Evolutionary conservation across 2,797 vertebrate species (phyloP).

Genomic region (Myotis planiceps): DNA sequence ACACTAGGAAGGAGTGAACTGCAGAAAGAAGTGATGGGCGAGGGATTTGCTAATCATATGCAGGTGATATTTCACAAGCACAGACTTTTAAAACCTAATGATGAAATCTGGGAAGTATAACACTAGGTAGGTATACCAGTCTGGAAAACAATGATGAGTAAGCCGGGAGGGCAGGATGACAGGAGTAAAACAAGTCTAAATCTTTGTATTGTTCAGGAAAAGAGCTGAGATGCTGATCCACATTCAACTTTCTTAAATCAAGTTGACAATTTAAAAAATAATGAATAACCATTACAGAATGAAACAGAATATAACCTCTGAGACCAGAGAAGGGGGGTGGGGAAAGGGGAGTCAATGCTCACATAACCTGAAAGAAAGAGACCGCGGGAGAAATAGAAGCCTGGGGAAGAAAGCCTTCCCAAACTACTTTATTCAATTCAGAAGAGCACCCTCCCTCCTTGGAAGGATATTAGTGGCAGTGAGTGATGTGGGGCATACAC

Average conservation of each 20-base stretch:
- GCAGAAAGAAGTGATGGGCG: neutral
- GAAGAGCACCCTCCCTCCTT: neutral
- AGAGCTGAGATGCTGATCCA: neutral
- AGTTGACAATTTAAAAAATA: constrained; percentile 12
- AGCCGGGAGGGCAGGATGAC: neutral
- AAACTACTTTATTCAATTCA: neutral
- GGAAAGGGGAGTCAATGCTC: neutral
- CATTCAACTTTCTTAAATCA: neutral
- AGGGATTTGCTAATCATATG: constrained; percentile 8
- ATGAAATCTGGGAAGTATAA: neutral
- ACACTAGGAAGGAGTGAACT: neutral
- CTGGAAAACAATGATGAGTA: neutral
- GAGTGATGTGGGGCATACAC: neutral
- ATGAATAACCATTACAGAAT: neutral
- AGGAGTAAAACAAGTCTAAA: neutral
- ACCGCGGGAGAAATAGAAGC: neutral
- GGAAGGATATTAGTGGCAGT: neutral
- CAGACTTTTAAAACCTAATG: neutral
- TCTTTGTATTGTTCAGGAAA: neutral
- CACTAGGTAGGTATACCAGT: neutral
- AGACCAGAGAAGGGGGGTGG: neutral
- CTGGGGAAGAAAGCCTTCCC: neutral
- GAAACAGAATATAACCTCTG: neutral
- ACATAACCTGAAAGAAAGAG: neutral
- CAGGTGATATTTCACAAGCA: neutral